phyloP scores from a whole-genome alignment of 2,797 vertebrate genomes.

The Sorex maritimensis region DNA sequence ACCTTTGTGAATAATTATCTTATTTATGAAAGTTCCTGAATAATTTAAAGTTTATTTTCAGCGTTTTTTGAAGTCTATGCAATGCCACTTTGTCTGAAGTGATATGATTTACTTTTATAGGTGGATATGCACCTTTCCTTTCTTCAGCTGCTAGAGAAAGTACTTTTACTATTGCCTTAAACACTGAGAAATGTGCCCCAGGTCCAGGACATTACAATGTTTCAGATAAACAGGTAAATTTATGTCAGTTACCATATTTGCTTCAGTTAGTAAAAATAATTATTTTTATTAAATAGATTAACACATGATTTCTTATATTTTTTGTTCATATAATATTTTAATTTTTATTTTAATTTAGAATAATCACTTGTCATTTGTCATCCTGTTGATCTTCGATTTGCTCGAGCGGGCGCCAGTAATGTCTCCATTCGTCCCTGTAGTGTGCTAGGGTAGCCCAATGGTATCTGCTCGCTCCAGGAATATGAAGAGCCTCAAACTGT shows the following conservation, averaged over 20 bases:
- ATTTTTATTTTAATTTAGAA: too few relatives aligned
- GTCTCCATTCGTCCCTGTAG: too few relatives aligned
- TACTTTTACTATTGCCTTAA: slow-evolving; percentile 56
- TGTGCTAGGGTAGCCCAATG: too few relatives aligned
- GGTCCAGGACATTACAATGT: slow-evolving; percentile 89
- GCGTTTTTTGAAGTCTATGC: too few relatives aligned
- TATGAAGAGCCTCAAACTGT: too few relatives aligned
- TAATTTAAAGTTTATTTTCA: too few relatives aligned
- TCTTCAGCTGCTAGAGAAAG: slow-evolving; percentile 85
- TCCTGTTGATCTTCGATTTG: too few relatives aligned
- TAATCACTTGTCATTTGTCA: too few relatives aligned
- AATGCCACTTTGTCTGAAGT: neutral
- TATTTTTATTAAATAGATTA: slow-evolving; percentile 35
- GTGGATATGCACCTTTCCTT: slow-evolving; percentile 89
- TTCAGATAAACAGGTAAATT: slow-evolving; percentile 85
- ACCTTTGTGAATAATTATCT: too few relatives aligned
- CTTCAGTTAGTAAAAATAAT: slow-evolving; percentile 46
- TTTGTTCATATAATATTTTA: slow-evolving; percentile 1
- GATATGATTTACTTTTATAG: slow-evolving; percentile 74
- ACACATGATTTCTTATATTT: slow-evolving; percentile 46
- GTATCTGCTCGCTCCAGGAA: too few relatives aligned
- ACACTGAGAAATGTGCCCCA: slow-evolving; percentile 77
- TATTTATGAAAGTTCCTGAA: too few relatives aligned
- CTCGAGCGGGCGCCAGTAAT: too few relatives aligned
- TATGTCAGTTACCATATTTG: slow-evolving; percentile 27